A percentile compares a stretch with the other conserved stretches of the same genome.
Conservation (phyloP, 2,113 vertebrate species). For the Chaetodon auriga region DNA sequence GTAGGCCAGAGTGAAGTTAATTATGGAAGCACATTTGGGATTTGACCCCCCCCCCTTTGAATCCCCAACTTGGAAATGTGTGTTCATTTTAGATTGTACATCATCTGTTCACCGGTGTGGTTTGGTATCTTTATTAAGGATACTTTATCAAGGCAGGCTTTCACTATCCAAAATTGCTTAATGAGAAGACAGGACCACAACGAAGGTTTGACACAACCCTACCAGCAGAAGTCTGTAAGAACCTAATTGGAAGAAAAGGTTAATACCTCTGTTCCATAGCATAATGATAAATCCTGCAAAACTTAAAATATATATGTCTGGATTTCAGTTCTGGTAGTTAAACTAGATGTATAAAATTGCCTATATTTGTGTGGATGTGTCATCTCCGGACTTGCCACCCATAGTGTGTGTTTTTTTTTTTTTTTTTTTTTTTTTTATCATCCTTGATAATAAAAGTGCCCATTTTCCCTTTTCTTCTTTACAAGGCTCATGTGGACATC, state of each 20-base stretch:
- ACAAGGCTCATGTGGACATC: not conserved
- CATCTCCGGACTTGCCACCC: not conserved
- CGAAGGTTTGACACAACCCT: not conserved
- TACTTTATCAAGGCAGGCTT: not conserved
- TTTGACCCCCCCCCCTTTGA: not conserved
- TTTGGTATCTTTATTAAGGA: slow-evolving; percentile 1
- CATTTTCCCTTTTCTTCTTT: not conserved
- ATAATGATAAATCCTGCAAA: not conserved
- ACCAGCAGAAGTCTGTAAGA: not conserved
- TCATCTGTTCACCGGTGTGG: slow-evolving; percentile 2
- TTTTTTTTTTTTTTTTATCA: not conserved
- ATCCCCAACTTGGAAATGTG: not conserved
- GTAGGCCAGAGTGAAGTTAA: slow-evolving; percentile 34
- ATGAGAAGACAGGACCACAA: not conserved
- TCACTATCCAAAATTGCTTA: not conserved
- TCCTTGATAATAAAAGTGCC: not conserved
- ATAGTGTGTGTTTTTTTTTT: no score
- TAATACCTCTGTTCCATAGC: not conserved
- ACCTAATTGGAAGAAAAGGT: not conserved
- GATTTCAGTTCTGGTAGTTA: not conserved
- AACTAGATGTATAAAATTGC: not conserved
- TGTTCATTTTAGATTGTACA: slow-evolving; percentile 25
- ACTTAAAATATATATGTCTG: not conserved
- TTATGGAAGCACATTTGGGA: slow-evolving; percentile 37
- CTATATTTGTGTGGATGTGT: not conserved